Base-by-base conservation (phyloP, 2,888 invertebrate genomes). In the Neuroscelio doddi region DNA sequence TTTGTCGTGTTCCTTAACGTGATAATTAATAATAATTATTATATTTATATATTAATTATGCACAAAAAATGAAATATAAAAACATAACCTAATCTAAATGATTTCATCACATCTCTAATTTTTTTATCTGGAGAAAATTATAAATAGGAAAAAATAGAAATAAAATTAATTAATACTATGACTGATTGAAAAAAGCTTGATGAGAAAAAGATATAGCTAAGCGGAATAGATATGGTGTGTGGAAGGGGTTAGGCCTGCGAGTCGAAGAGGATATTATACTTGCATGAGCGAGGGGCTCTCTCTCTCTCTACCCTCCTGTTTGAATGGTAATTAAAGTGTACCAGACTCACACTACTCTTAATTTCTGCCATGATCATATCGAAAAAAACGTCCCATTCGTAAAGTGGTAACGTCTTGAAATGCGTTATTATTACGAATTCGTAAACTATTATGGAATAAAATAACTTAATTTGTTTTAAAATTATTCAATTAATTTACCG, bases 311-410 rank as follows among this genome's bases (percentile, higher is more conserved):
- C 39, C 46, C 32, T 55, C 45, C 53, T 38, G 53, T 38, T 38
- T 55, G 39, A 46, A 55, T 55, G 46, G 46, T 46, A 55, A 55
- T 55, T 55, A 55, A 55, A 55, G 46, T 36, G 45, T 10, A 45
- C 41, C 29, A 51, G 24, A 10, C 32, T 51, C 41, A 17, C 39
- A 17, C 42, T 53, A 44, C 42, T 44, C 44, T 53, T 44, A 44
- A 44, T 42, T 53, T 27, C 32, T 44, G 24, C 32, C 51, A 44
- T 36, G 44, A 44, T 44, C 34, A 29, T 34, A 36, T 42, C 32
- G 36, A 27, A 53, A 27, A 42, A 53, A 53, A 53, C 27, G 42
- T 32, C 26, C 42, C 32, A 52, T 52, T 32, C 36, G 47, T 44
- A 44, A 44, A 44, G 15, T 26, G 24, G 36, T 36, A 36, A 36